Percentiles rank a stretch among this genome's conserved stretches.
phyloP scores from a whole-genome alignment of 2,797 vertebrate genomes.

The Ctenopoma kingsleyae region DNA sequence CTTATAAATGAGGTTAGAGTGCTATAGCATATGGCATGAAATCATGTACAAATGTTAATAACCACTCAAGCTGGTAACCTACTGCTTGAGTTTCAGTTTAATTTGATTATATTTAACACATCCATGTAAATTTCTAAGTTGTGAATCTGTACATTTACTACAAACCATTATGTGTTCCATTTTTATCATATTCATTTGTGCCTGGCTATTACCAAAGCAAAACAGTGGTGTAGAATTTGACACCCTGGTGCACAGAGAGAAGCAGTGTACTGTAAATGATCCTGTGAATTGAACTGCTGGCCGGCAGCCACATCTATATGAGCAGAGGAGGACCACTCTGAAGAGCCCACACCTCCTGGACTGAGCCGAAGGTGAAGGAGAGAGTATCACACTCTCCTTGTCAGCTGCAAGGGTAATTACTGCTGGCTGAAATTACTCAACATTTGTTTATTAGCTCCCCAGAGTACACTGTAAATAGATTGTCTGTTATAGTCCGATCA shows the following conservation, averaged over 20 bases:
- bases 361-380: conserved; percentile 99
- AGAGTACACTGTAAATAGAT: conserved; percentile 99
- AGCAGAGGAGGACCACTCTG: conserved; percentile 91
- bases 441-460: conserved; percentile 99
- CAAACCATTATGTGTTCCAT: conserved; percentile 2
- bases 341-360: conserved; percentile 93
- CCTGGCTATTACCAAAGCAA: conserved; percentile 27
- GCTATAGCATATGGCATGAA: conserved; percentile 58
- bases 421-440: conserved; percentile 99
- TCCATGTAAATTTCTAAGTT: conserved; percentile 10
- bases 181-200: conserved; percentile 32
- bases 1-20: conserved; percentile 60
- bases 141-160: conserved; percentile 29
- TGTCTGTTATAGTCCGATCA: conserved; percentile 99
- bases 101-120: conserved; percentile 55
- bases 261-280: conserved; percentile 77
- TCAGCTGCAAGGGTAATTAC: conserved; percentile 99
- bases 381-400: conserved; percentile 99
- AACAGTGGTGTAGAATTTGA: conserved; percentile 55
- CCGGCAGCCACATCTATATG: conserved; percentile 93
- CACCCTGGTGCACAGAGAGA: conserved; percentile 54
- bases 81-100: conserved; percentile 52
- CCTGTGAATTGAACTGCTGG: conserved; percentile 89
- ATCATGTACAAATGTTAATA: conserved; percentile 64
- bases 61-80: conserved; percentile 48